Conservation (phyloP, 2,888 invertebrate species). For the Siphlonurus alternatus region DNA sequence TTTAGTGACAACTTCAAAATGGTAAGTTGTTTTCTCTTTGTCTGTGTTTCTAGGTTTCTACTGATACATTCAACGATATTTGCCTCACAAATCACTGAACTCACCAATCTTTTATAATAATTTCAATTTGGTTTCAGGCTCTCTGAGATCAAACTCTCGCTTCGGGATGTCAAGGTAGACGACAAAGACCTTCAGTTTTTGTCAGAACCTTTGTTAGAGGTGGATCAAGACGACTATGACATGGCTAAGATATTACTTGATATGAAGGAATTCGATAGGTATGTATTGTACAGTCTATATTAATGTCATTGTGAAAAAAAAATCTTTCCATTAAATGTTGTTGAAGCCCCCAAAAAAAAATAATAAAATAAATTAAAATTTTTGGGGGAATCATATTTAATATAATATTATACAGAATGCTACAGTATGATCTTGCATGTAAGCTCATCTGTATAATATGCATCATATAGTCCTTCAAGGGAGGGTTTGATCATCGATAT, state of each 20-base stretch:
- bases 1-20: constrained; percentile 64
- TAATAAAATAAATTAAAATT: too few relatives aligned
- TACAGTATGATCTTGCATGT: too few relatives aligned
- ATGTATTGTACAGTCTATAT: constrained; percentile 7
- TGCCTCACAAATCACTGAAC: too few relatives aligned
- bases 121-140: constrained; percentile 31
- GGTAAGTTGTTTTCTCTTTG: constrained; percentile 29
- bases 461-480: too few relatives aligned
- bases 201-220: constrained; percentile 13
- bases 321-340: too few relatives aligned
- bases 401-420: too few relatives aligned
- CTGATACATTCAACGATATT: not conserved
- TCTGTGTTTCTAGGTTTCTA: not conserved
- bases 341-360: too few relatives aligned
- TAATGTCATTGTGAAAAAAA: constrained; percentile 11
- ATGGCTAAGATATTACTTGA: constrained; percentile 81
- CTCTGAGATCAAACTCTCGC: constrained; percentile 63
- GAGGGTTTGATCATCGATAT: too few relatives aligned
- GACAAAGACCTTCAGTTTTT: constrained; percentile 10
- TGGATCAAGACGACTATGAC: constrained; percentile 52
- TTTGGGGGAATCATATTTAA: too few relatives aligned
- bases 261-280: constrained; percentile 69
- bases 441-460: too few relatives aligned
- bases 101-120: not conserved
- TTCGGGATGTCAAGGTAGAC: constrained; percentile 44